Conservation (phyloP, 1,140 invertebrate species). For the Triops longicaudatus region DNA sequence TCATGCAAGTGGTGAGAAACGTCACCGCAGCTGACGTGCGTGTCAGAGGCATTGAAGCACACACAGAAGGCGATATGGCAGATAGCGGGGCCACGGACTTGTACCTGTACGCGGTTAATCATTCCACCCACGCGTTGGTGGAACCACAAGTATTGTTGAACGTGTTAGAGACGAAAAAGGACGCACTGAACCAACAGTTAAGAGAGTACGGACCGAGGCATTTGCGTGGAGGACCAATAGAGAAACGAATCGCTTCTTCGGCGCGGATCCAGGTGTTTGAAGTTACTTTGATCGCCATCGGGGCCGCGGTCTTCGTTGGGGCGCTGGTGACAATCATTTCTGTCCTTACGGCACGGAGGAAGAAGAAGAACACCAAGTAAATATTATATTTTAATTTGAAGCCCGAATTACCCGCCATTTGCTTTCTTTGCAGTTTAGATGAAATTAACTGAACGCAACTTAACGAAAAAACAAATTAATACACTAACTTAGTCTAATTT, state of each 20-base stretch:
- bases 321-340: constrained; percentile 20
- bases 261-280: constrained; percentile 18
- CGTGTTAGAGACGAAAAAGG: not conserved
- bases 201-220: not conserved
- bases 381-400: too few species aligned
- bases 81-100: constrained; percentile 59
- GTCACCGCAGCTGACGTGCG: constrained; percentile 66
- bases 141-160: not conserved
- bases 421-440: too few species aligned
- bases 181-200: constrained; percentile 6
- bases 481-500: too few species aligned
- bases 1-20: constrained; percentile 36
- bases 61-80: constrained; percentile 49
- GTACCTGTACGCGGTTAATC: constrained; percentile 71
- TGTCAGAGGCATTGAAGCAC: constrained; percentile 64
- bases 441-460: too few species aligned
- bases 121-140: constrained; percentile 37
- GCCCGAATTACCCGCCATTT: too few species aligned
- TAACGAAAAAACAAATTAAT: too few species aligned
- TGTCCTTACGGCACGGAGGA: constrained; percentile 14
- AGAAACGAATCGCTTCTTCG: not conserved
- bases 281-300: constrained; percentile 25
- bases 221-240: not conserved
- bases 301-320: constrained; percentile 17
- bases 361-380: constrained; percentile 10